Evolutionary conservation across 2,888 invertebrate genomes (phyloP).

Genomic region (Sminthurides aquaticus): DNA sequence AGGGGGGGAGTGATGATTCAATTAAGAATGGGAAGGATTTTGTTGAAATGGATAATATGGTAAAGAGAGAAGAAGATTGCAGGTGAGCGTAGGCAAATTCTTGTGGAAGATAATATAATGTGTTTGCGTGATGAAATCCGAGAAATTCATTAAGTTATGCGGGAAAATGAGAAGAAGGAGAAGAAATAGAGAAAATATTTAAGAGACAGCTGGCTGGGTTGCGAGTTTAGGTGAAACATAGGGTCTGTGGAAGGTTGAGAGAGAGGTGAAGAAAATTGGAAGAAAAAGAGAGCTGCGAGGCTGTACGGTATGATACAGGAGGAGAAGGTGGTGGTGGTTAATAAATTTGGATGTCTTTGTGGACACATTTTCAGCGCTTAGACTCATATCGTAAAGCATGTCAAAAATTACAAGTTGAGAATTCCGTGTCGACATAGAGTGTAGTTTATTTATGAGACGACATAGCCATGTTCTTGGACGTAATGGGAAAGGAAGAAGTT

Average conservation of each 20-base stretch:
- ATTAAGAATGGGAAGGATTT: too few species aligned
- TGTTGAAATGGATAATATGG: too few species aligned
- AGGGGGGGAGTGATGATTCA: too few species aligned
- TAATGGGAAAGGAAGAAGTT: conserved; percentile 9
- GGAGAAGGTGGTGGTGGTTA: conserved; percentile 12
- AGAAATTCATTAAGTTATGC: neutral
- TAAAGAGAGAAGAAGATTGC: too few species aligned
- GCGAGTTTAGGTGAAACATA: neutral
- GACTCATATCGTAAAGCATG: conserved; percentile 34
- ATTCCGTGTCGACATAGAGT: conserved; percentile 31
- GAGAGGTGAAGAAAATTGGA: neutral
- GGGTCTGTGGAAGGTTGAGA: neutral
- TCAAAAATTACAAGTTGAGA: conserved; percentile 34
- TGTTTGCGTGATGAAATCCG: too few species aligned
- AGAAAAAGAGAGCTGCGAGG: neutral
- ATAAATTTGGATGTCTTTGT: conserved; percentile 34
- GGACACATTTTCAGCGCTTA: conserved; percentile 28
- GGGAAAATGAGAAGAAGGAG: neutral
- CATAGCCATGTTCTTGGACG: conserved; percentile 13
- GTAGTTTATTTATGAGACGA: conserved; percentile 30
- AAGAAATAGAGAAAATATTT: neutral
- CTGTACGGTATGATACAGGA: neutral
- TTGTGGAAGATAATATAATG: too few species aligned
- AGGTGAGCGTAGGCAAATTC: too few species aligned
- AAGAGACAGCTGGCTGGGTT: neutral